Evolutionary conservation across 1,140 invertebrate genomes (phyloP).

Genomic region (Telenomus remus): DNA sequence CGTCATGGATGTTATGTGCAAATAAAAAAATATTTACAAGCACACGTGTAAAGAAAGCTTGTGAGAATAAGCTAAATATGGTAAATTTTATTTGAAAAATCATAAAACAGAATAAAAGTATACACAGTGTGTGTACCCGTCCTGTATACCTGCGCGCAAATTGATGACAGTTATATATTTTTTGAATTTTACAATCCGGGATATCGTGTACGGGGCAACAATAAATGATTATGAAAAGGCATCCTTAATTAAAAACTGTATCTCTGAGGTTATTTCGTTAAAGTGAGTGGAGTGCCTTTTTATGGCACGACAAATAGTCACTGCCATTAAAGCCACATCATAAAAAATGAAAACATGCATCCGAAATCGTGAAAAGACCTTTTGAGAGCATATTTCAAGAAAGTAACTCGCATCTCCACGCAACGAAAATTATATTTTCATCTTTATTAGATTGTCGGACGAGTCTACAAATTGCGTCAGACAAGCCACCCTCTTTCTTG

Average conservation of each 20-base stretch:
- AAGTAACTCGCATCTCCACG: constrained; percentile 31
- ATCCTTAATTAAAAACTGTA: constrained; percentile 55
- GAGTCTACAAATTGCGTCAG: constrained; percentile 42
- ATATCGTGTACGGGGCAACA: constrained; percentile 38
- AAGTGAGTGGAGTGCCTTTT: constrained; percentile 41
- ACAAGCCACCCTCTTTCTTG: not conserved
- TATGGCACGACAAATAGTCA: constrained; percentile 55
- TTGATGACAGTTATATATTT: constrained; percentile 53
- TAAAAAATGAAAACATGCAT: constrained; percentile 59
- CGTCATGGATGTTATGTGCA: too few relatives aligned
- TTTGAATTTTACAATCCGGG: constrained; percentile 54
- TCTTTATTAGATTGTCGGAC: constrained; percentile 57
- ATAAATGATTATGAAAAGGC: constrained; percentile 57
- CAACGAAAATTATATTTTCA: constrained; percentile 48
- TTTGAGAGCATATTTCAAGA: constrained; percentile 55
- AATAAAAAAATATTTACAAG: constrained; percentile 13
- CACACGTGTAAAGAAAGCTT: constrained; percentile 11
- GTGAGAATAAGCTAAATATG: constrained; percentile 29
- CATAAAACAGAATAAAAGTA: constrained; percentile 25
- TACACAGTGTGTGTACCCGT: constrained; percentile 6
- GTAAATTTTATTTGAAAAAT: constrained; percentile 33
- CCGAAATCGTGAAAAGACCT: constrained; percentile 46
- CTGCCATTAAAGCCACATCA: constrained; percentile 55
- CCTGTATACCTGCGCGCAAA: constrained; percentile 24
- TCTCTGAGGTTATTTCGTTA: constrained; percentile 37